Percentiles rank a stretch among this genome's conserved stretches.
Evolutionary conservation across 2,888 invertebrate species (phyloP).

Genomic region (Furcula furcula): DNA sequence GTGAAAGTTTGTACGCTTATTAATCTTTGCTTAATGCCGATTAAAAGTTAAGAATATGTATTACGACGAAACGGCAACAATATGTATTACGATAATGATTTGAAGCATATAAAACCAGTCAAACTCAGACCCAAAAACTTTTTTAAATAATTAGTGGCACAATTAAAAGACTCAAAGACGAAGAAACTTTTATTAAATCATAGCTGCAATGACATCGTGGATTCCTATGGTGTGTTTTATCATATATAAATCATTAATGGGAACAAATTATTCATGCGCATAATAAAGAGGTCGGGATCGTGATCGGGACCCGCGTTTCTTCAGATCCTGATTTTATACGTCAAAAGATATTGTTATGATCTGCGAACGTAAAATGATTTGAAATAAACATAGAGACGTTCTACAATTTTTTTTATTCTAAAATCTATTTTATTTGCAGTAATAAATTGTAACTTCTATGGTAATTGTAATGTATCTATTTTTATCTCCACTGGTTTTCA

Average conservation of each 20-base stretch:
- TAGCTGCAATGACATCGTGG: constrained; percentile 53
- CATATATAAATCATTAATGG: constrained; percentile 74
- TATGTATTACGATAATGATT: neutral
- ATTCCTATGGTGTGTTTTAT: constrained; percentile 60
- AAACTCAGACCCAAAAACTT: neutral
- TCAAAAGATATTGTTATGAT: constrained; percentile 34
- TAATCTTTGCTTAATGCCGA: constrained; percentile 21
- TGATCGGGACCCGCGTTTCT: constrained; percentile 63
- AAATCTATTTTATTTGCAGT: too few relatives aligned
- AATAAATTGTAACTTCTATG: too few relatives aligned
- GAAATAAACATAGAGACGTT: too few relatives aligned
- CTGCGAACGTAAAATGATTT: constrained; percentile 1
- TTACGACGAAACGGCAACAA: too few relatives aligned
- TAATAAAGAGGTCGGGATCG: constrained; percentile 68
- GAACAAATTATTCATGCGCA: constrained; percentile 79
- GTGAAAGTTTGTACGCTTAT: constrained; percentile 26
- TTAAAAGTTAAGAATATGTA: too few relatives aligned
- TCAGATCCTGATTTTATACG: constrained; percentile 46
- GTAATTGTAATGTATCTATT: too few relatives aligned
- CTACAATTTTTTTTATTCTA: too few relatives aligned
- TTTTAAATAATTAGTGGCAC: too few relatives aligned
- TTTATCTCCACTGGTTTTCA: too few relatives aligned
- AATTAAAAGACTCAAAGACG: constrained; percentile 14
- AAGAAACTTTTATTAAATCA: constrained; percentile 41
- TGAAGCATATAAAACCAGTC: neutral